Base-by-base conservation (phyloP, 2,797 vertebrate species). In the Luscinia luscinia region DNA sequence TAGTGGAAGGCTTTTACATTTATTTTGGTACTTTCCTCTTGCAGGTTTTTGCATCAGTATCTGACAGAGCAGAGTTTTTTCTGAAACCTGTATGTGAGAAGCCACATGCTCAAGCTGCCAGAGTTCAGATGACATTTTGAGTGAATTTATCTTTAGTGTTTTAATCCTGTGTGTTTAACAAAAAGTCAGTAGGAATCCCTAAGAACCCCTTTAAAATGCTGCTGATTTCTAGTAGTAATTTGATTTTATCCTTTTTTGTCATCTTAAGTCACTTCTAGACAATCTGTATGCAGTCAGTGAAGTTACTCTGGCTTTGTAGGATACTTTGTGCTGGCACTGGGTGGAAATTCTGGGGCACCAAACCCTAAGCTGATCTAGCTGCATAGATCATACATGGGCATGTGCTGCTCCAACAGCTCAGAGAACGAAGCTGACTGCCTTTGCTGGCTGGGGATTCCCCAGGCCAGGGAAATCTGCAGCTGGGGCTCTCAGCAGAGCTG, bases 391-490 rank as follows among this genome's bases (percentile, higher is more conserved):
- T 45, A 45, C 43, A 20, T 45, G 43, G 43, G 43, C 11, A 15
- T 41, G 61, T 26, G 63, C 8, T 45, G 22, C 30, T 70, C 38
- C 28, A 34, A 7, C 36, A 81, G 70, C 57, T 91, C n/a, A 10
- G n/a, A 88, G 28, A 41, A 15, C 0, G 0, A 62, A 77, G 54
- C 0, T 0, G 1, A 32, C 58, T 28, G 69, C 27, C 67, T 91
- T 67, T 57, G 19, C 26, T n/a, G 19, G 27, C 79, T 58, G 93
- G 89, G 85, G 89, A 59, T 88, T 96, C 66, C 95, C 93, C 82
- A 52, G 51, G 26, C 4, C 3, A 21, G 62, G 88, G 59, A 11
- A 49, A 48, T 74, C 55, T 74, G 93, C 89, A 87, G 83, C 89
- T 94, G 84, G 67, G 67, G 49, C 46, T 70, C 45, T 32, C 45